Percentiles rank a stretch among this genome's conserved stretches.
phyloP scores from a whole-genome alignment of 2,113 vertebrate genomes.

The Plectropomus leopardus region DNA sequence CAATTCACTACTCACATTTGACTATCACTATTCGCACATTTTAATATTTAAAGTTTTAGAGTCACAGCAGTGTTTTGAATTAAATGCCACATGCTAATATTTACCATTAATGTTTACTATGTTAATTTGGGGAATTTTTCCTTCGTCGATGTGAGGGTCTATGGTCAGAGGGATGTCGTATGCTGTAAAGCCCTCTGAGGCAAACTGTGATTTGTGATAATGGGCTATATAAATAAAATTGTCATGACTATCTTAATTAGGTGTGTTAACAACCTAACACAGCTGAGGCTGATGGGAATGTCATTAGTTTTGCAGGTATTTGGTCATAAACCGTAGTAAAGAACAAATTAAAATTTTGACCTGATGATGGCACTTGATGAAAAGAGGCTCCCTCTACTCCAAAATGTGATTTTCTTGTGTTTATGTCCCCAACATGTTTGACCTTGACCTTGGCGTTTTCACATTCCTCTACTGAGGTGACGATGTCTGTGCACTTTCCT shows the following conservation, averaged over 20 bases:
- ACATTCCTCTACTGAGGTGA: no score
- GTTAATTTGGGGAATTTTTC: no score
- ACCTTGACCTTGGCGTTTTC: no score
- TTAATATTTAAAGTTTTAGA: not conserved
- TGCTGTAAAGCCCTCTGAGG: no score
- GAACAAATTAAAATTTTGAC: not conserved
- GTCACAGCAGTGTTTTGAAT: not conserved
- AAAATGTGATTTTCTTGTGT: no score
- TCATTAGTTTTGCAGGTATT: not conserved
- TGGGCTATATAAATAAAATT: no score
- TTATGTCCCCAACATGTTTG: no score
- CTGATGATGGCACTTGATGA: not conserved
- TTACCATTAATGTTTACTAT: not conserved
- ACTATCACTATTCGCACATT: conserved; percentile 1
- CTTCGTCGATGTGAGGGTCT: no score
- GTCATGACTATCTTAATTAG: not conserved
- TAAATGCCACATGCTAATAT: not conserved
- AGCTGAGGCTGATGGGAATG: not conserved
- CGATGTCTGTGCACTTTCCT: no score
- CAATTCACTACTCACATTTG: not conserved
- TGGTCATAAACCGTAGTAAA: not conserved
- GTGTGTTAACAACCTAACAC: not conserved
- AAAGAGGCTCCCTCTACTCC: not conserved
- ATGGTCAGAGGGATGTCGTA: no score
- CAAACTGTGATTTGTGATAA: no score